phyloP scores from a whole-genome alignment of 1,140 invertebrate species.

The Drosophila guanche region DNA sequence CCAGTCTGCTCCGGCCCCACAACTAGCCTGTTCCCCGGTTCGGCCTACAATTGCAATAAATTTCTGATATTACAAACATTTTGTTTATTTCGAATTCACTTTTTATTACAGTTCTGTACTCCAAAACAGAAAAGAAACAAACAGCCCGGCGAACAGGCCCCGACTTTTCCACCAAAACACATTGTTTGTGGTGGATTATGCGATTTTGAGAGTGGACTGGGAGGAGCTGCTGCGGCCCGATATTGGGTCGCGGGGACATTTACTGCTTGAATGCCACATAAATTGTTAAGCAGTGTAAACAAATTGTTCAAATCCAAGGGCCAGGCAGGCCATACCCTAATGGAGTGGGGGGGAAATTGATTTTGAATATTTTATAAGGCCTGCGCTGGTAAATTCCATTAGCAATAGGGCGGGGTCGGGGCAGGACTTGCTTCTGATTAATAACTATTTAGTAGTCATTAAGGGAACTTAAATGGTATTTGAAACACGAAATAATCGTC shows the following conservation, averaged over 20 bases:
- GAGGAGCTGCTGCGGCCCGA: not conserved
- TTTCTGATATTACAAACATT: conserved; percentile 74
- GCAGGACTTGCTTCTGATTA: no score
- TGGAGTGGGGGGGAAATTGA: no score
- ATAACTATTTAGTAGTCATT: no score
- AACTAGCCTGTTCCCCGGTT: not conserved
- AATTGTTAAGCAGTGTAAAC: conserved; percentile 46
- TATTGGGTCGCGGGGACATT: not conserved
- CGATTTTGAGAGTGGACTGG: conserved; percentile 49
- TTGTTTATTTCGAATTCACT: conserved; percentile 69
- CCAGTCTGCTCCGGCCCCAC: not conserved
- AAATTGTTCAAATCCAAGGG: conserved; percentile 20
- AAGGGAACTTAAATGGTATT: no score
- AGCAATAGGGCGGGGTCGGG: no score
- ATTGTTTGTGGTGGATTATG: conserved; percentile 51
- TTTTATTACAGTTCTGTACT: conserved; percentile 70
- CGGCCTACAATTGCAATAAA: conserved; percentile 60
- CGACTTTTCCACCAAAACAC: conserved; percentile 7
- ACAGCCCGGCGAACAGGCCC: no score
- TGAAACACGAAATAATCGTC: no score
- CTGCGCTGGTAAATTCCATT: no score
- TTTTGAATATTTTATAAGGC: no score
- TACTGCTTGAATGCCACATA: conserved; percentile 40
- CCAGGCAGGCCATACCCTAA: not conserved
- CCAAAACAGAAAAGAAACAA: conserved; percentile 13